phyloP scores from a whole-genome alignment of 2,888 invertebrate species.

The Marronus borbonicus region DNA sequence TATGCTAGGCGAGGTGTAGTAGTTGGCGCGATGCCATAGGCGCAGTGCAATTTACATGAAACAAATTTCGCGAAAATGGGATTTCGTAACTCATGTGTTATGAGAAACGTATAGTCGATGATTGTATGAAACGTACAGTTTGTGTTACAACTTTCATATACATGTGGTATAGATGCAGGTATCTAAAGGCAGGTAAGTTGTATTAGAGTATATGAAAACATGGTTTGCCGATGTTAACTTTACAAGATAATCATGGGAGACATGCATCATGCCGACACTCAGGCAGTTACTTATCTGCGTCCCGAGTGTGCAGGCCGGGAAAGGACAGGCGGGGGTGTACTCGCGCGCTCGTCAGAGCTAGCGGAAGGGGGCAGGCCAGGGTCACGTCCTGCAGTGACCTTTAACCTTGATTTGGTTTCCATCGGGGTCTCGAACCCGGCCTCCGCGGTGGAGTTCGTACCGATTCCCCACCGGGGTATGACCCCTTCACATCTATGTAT shows the following conservation, averaged over 20 bases:
- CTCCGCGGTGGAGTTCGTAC: conserved; percentile 60
- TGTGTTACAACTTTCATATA: conserved; percentile 30
- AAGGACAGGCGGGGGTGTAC: conserved; percentile 60
- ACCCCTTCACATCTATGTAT: conserved; percentile 53
- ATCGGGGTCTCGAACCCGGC: conserved; percentile 78
- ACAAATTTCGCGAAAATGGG: conserved; percentile 29
- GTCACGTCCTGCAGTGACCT: conserved; percentile 83
- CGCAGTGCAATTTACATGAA: conserved; percentile 66
- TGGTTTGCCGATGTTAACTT: conserved; percentile 25
- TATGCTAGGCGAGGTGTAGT: conserved; percentile 56
- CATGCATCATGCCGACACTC: conserved; percentile 67
- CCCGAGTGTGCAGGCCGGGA: conserved; percentile 64
- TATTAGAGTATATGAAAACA: conserved; percentile 23
- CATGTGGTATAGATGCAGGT: not conserved
- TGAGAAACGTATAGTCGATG: conserved; percentile 28
- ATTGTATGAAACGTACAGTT: conserved; percentile 29
- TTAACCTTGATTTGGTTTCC: conserved; percentile 88
- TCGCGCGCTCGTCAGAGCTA: conserved; percentile 68
- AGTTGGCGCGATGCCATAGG: conserved; percentile 67
- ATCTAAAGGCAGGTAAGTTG: not conserved
- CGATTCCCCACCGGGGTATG: conserved; percentile 57
- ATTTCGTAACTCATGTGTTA: conserved; percentile 15
- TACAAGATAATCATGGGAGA: conserved; percentile 49
- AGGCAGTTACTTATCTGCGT: conserved; percentile 67
- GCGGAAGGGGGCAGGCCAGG: conserved; percentile 73